Base-by-base conservation (phyloP, 2,797 vertebrate species). In the Apodemus agrarius region DNA sequence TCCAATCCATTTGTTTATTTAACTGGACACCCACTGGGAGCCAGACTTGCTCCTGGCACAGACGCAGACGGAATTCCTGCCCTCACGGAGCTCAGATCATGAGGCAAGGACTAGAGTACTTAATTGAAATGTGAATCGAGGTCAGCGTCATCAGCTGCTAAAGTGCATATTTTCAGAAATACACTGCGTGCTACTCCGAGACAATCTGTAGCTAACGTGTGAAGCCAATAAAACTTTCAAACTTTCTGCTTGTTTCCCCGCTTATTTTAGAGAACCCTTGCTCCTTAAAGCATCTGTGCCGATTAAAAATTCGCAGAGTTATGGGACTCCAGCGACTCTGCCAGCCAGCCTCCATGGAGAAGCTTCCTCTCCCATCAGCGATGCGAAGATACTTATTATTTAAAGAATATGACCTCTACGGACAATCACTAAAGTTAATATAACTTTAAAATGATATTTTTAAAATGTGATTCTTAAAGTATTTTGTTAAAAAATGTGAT, bases 341-440 rank as follows among this genome's bases (percentile, higher is more conserved):
- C 96, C 98, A 99, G 82, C 97, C 97, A 7, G 97, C 98, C 57
- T 96, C 98, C 63, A 96, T 99, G 98, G 97, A 98, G 94, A 99
- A 98, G 10, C 95, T 98, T 90, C 98, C 97, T 12, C 98, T 99
- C 49, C 99, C 99, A 89, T 97, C 98, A 91, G 88, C 98, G 94
- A 98, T 99, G 93, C 99, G 95, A 97, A 98, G 98, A 96, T 99
- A 98, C 89, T 98, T 99, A 96, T 96, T 99, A 94, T 99, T 99
- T 98, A 99, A 98, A 96, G 99, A 99, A n/a, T 98, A 98, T 87
- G 99, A 99, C 96, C 98, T 99, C 52, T 99, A 99, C 97, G 98
- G 98, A 89, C 98, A 98, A 96, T 96, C 98, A 46, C 96, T 99
- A 89, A 74, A 94, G 24, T 88, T 98, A 94, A 96, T 92, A 69